A percentile compares a stretch with the other conserved stretches of the same genome.
Evolutionary conservation across 2,888 invertebrate genomes (phyloP).

Genomic region (Apomyelois bistriatella): DNA sequence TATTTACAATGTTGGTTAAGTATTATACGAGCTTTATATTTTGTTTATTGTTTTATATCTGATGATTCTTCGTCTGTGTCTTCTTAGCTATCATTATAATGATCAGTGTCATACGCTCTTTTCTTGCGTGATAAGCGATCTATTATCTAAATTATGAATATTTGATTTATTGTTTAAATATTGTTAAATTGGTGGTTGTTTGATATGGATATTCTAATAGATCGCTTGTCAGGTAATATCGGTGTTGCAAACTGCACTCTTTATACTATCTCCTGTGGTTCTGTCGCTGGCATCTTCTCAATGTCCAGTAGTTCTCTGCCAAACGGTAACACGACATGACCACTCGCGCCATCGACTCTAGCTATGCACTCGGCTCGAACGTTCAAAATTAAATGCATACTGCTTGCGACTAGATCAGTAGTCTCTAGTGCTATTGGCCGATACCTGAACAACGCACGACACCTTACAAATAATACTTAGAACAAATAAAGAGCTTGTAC

Average conservation of each 20-base stretch:
- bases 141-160: conserved; percentile 24
- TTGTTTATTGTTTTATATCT: conserved; percentile 47
- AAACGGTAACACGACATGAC: conserved; percentile 61
- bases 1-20: conserved; percentile 53
- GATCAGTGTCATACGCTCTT: conserved; percentile 72
- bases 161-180: neutral
- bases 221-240: conserved; percentile 61
- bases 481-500: conserved; percentile 78
- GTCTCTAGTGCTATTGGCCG: conserved; percentile 79
- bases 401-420: conserved; percentile 78
- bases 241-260: conserved; percentile 81
- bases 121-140: conserved; percentile 57
- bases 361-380: conserved; percentile 77
- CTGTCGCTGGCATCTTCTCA: conserved; percentile 75
- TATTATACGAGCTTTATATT: conserved; percentile 65
- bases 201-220: conserved; percentile 22
- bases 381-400: conserved; percentile 76
- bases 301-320: conserved; percentile 70
- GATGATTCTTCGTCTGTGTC: conserved; percentile 68
- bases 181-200: neutral
- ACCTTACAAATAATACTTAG: conserved; percentile 70
- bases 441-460: conserved; percentile 75
- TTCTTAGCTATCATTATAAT: conserved; percentile 73
- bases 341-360: conserved; percentile 71
- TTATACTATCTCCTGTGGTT: conserved; percentile 77